Conservation (phyloP, 1,140 invertebrate genomes). For the Diorhabda sublineata region DNA sequence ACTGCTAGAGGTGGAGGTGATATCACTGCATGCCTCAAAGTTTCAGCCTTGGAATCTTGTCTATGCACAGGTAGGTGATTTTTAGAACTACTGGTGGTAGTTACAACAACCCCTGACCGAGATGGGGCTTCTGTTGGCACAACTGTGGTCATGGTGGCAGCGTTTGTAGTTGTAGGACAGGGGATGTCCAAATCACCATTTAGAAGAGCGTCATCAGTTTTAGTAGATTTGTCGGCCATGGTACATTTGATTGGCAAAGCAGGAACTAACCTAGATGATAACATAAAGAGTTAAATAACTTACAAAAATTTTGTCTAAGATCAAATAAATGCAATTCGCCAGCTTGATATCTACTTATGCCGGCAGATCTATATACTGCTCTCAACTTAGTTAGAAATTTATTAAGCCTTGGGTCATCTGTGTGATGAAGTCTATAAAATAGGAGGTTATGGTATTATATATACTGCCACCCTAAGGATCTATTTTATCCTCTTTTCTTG, state of each 20-base stretch:
- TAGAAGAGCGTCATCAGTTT: constrained; percentile 50
- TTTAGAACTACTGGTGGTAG: constrained; percentile 19
- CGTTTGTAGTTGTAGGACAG: constrained; percentile 48
- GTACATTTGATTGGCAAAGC: constrained; percentile 45
- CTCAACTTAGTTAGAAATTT: no score
- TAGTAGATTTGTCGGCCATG: constrained; percentile 53
- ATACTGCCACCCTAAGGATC: no score
- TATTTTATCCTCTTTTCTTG: no score
- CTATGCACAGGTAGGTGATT: constrained; percentile 20
- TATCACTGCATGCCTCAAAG: constrained; percentile 7
- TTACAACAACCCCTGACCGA: constrained; percentile 4
- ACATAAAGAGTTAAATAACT: constrained; percentile 7
- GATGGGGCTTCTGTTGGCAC: constrained; percentile 24
- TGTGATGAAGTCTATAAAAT: no score
- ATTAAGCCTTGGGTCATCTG: no score
- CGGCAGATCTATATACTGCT: no score
- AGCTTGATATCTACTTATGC: no score
- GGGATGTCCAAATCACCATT: constrained; percentile 38
- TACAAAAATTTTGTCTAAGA: no score
- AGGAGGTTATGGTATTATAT: no score
- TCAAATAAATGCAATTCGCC: no score
- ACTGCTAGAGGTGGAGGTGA: constrained; percentile 31
- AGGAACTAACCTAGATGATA: constrained; percentile 42
- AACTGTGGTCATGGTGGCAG: constrained; percentile 48
- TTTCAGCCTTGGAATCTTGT: constrained; percentile 27